Base-by-base conservation (phyloP, 2,888 invertebrate genomes). In the Volucella zonaria region DNA sequence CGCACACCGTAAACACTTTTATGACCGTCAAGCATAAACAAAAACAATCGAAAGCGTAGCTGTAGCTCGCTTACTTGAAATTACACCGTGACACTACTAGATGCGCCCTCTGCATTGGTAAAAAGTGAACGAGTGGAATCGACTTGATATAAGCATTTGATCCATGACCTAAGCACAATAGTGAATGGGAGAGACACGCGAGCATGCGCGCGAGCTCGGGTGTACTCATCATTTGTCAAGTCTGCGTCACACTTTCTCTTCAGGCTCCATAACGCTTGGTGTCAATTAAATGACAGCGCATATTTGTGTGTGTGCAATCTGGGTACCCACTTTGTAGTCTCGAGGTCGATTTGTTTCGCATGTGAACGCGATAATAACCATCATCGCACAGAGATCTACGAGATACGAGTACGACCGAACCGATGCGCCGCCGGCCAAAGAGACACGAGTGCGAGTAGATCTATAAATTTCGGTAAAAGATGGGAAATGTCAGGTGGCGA, bases 171-270 rank as follows among this genome's bases (percentile, higher is more conserved):
- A 78, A 67, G 62, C 73, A 45, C 23, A 45, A 54, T 42, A 40
- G 42, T 31, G 61, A 56, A n/a, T 47, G 11, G 12, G 42, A 11
- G 9, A 11, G 8, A n/a, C 38, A 38, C 14, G 49, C 12, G 49
- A 58, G 47, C 38, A 43, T 38, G 75, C 42, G 14, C 23, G 42
- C 75, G 43, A 43, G n/a, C 43, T 43, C 38, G 47, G 49, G 58
- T 58, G 56, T 78, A 62, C 42, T 61, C n/a, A 38, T 54, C 40
- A 66, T 54, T 73, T 47, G 43, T 42, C 49, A 40, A 10, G 31
- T 74, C 67, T 78, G 59, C 23, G 56, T 18, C 47, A 78, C 73
- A 83, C 82, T 83, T 83, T 83, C 82, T 79, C 79, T 59, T 11
- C n/a, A 56, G 31, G 3, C 31, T 14, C 4, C 51, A 42, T 42